Conservation (phyloP, 2,797 vertebrate genomes). For the Erethizon dorsatum region DNA sequence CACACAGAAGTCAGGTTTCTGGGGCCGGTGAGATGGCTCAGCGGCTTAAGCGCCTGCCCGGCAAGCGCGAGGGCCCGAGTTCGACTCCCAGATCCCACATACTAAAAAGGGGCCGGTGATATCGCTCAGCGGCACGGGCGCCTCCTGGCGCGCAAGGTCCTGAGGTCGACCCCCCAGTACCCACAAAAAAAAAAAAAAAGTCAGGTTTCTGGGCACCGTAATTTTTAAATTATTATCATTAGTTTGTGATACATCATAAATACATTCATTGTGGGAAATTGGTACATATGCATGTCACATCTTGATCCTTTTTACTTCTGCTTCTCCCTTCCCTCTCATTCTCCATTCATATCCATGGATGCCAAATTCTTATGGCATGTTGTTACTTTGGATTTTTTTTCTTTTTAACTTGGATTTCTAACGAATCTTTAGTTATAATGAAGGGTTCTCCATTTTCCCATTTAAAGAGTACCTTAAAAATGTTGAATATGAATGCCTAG, state of each 20-base stretch:
- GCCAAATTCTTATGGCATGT: slow-evolving; percentile 39
- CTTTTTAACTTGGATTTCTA: slow-evolving; percentile 21
- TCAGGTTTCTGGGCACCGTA: slow-evolving; percentile 18
- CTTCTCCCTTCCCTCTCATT: background rate
- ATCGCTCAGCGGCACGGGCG: no score
- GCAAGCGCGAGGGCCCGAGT: no score
- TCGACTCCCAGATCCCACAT: no score
- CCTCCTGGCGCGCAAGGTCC: no score
- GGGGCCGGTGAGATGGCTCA: background rate
- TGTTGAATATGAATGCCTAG: background rate
- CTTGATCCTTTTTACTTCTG: background rate
- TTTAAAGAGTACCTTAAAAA: slow-evolving; percentile 43
- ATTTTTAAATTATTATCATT: background rate
- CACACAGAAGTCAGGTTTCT: slow-evolving; percentile 16
- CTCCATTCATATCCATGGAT: background rate
- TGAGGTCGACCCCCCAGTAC: no score
- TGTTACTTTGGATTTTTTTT: background rate
- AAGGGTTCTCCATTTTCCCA: slow-evolving; percentile 5
- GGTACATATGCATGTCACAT: background rate
- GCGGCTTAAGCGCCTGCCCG: no score
- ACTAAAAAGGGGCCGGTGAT: no score
- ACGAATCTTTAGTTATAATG: slow-evolving; percentile 37
- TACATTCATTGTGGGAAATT: background rate
- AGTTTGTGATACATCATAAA: background rate
- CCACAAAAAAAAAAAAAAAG: no score